Evolutionary conservation across 2,888 invertebrate genomes (phyloP), one percentile per base, ranked within the genome.

Genomic region (Gymnoscelis rufifasciata): DNA sequence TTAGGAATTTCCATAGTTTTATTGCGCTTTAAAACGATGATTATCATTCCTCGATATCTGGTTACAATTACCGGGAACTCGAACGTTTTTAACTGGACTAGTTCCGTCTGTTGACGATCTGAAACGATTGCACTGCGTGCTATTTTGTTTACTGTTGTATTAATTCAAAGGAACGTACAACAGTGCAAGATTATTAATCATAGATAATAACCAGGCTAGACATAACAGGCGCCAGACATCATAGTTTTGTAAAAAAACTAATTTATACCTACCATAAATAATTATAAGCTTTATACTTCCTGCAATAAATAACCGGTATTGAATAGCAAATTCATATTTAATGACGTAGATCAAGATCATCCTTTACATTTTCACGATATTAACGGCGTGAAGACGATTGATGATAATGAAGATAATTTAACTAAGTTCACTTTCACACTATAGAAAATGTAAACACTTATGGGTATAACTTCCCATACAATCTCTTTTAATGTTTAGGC

Each of bases 1-100:
- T 71, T 68, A 64, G 66, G 64, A 60, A 68, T 63, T 64, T 57
- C 64, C 64, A 53, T 49, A 52, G 60, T 60, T 59, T 62, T 59
- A 57, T 59, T 57, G 48, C 49, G 45, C 48, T 38, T 36, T n/a
- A 43, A 47, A 57, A 49, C 49, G 45, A 52, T 52, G n/a, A n/a
- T n/a, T n/a, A 54, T 41, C 41, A 36, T 43, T 46, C 47, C 47
- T 59, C 45, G 40, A 41, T 42, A 47, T 54, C 31, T 26, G 15
- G 10, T 13, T 48, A 42, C 47, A 45, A 56, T 57, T 53, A 42
- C 14, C 14, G 39, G 51, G 48, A 54, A 47, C 38, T 52, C 14
- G 15, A 43, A 47, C 44, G 3, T 6, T 5, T 35, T 35, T 35
- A 10, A 15, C 10, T 35, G 7, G 31, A 14, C 14, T n/a, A 8